Evolutionary conservation across 92 coral and sea anemone genomes (phyloP), one percentile per base, ranked within the genome.

Genomic region (Galaxea fascicularis): DNA sequence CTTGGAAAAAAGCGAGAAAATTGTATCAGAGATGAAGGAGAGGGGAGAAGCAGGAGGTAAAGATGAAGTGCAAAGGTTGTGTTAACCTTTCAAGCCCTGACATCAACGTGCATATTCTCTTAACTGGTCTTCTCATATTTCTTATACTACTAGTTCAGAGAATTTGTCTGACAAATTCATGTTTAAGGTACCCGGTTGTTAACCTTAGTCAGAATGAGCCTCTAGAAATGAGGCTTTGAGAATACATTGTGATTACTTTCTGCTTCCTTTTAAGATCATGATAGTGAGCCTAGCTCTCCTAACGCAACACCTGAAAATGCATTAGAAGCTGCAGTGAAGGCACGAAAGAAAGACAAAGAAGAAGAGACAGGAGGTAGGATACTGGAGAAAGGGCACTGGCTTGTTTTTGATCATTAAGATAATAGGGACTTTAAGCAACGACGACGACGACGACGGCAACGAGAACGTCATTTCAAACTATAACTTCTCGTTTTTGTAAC

Each of bases 231-330:
- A 35, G 6, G 2, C 41, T 2, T 35, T 35, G 6, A 35, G 41
- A 35, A 35, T 35, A 2, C 10, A 21, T 8, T 74, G 12, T 24
- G 1, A n/a, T 7, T 44, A 22, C 4, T 78, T 47, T 22, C 28
- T 78, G 13, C 35, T 59, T 20, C 13, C 30, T 79, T 57, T 82
- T 41, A 39, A 93, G 97, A 93, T 82, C 59, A n/a, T 27, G 94
- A 88, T 59, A 93, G 97, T 68, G 89, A 88, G 79, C 89, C 93
- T 18, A 88, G 97, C 71, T 59, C 89, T 26, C 73, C 86, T 8
- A 93, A 85, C 82, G 53, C 21, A 0, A 20, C 86, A 52, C 68
- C 80, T 0, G 87, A 78, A 76, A 85, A 80, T 66, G 90, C 89
- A 17, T 72, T 93, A 49, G 96, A 88, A 5, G 85, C 94, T 7